These are phyloP conservation scores for Holothuria leucospilota DNA, from an alignment of 53 echinoderm and acorn worm species.

Conservation along the genomic window DNA sequence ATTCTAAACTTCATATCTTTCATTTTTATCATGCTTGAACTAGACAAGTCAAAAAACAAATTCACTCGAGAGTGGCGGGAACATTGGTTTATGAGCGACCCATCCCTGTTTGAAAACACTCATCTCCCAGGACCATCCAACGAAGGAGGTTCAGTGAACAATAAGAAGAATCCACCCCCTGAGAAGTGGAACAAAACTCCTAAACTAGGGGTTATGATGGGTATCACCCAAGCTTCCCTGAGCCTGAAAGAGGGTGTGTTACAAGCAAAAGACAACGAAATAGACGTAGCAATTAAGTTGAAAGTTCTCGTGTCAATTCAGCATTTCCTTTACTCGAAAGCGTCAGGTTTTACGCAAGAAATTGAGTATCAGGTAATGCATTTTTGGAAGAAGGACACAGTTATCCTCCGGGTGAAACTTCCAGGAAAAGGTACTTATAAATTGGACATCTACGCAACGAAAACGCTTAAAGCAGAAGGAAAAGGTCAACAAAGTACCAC, in stretches of 20 bases:
- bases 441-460: slow-evolving; percentile 20
- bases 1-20: no score
- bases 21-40: background rate
- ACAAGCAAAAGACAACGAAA: slow-evolving; percentile 1
- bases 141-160: background rate
- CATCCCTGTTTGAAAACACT: slow-evolving; percentile 19
- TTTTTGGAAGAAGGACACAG: slow-evolving; percentile 12
- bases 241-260: background rate
- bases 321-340: slow-evolving; percentile 6
- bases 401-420: background rate
- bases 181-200: slow-evolving; percentile 11
- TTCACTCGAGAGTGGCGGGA: slow-evolving; percentile 19
- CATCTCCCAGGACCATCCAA: slow-evolving; percentile 15
- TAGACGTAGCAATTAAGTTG: slow-evolving; percentile 5
- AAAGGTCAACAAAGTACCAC: background rate
- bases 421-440: slow-evolving; percentile 3
- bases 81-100: slow-evolving; percentile 28
- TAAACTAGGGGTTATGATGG: slow-evolving; percentile 12
- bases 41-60: background rate
- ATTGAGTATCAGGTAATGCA: slow-evolving; percentile 25
- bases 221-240: background rate
- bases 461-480: background rate
- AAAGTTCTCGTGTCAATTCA: slow-evolving; percentile 15
- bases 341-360: slow-evolving; percentile 9
- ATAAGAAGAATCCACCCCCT: background rate